Conservation (phyloP, 1,140 invertebrate genomes). For the Sycophaga agraensis region DNA sequence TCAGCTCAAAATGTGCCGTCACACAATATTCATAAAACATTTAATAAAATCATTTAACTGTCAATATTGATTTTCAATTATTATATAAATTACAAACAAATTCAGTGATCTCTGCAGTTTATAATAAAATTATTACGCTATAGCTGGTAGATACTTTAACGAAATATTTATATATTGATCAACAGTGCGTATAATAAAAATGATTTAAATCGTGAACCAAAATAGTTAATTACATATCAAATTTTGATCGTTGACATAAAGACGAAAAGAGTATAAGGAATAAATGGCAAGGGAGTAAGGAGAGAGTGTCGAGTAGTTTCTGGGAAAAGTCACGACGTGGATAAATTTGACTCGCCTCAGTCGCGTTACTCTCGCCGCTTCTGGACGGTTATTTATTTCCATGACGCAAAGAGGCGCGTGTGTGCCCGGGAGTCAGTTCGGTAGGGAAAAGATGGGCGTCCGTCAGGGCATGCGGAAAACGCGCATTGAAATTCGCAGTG, state of each 20-base stretch:
- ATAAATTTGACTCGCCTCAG: conserved; percentile 25
- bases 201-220: background rate
- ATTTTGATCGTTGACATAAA: background rate
- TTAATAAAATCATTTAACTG: background rate
- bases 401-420: conserved; percentile 3
- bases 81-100: no score
- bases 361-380: background rate
- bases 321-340: conserved; percentile 10
- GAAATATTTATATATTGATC: no score
- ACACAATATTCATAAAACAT: background rate
- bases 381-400: conserved; percentile 27
- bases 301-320: background rate
- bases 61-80: no score
- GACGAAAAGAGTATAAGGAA: background rate
- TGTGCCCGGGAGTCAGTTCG: background rate
- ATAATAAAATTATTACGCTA: no score
- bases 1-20: no score
- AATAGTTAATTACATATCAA: background rate
- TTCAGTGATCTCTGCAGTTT: no score
- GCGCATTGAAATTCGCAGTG: no score
- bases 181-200: no score
- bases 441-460: background rate
- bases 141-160: no score
- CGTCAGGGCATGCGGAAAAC: conserved; percentile 9
- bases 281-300: background rate